Evolutionary conservation across 2,797 vertebrate species (phyloP).

Genomic region (Fistularia commersonii): DNA sequence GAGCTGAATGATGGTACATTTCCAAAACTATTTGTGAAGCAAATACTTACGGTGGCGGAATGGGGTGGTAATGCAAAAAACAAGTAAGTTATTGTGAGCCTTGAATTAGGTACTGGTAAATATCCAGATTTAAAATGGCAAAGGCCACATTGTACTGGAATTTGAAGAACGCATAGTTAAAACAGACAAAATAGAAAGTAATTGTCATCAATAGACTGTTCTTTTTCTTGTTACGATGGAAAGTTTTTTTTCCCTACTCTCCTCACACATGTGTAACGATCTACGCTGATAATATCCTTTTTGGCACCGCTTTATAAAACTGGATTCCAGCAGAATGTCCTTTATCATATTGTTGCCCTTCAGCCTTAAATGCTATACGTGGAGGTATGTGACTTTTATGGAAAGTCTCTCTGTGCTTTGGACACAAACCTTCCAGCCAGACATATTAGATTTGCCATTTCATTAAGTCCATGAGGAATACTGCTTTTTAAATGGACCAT

Average conservation of each 20-base stretch:
- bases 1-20: too few relatives aligned
- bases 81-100: too few relatives aligned
- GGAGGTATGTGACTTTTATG: constrained; percentile 35
- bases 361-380: constrained; percentile 15
- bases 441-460: constrained; percentile 50
- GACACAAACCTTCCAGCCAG: constrained; percentile 20
- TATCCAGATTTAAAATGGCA: too few relatives aligned
- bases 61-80: too few relatives aligned
- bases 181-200: neutral
- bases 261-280: neutral
- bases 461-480: constrained; percentile 51
- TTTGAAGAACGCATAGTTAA: neutral
- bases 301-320: constrained; percentile 9
- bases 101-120: too few relatives aligned
- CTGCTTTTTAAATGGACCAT: constrained; percentile 44
- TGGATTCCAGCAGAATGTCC: constrained; percentile 12
- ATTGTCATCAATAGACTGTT: neutral
- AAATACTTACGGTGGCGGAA: too few relatives aligned
- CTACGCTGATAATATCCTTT: constrained; percentile 1
- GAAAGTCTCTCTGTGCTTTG: constrained; percentile 15
- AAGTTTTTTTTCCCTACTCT: neutral
- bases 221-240: neutral
- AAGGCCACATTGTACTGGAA: too few relatives aligned
- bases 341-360: constrained; percentile 26
- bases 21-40: too few relatives aligned